These are phyloP conservation scores for Drosophila lowei DNA, from an alignment of 1,140 invertebrate genomes.

Conservation along the genomic window DNA sequence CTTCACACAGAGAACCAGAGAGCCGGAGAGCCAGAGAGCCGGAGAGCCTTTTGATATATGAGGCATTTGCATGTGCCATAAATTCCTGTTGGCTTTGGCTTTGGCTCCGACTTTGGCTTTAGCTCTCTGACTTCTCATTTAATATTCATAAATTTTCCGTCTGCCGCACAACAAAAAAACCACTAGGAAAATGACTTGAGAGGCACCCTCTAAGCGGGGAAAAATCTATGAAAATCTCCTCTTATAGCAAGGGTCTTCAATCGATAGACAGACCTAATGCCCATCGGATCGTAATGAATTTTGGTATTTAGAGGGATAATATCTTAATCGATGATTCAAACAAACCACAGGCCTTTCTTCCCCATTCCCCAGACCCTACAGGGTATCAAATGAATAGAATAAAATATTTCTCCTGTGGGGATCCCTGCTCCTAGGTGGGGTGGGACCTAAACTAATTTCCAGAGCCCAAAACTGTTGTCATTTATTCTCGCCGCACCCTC, in stretches of 20 bases:
- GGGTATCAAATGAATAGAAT: conserved; percentile 21
- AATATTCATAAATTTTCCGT: conserved; percentile 76
- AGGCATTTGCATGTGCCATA: conserved; percentile 79
- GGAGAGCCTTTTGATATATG: conserved; percentile 62
- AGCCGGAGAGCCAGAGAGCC: no score
- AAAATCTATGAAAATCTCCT: no score
- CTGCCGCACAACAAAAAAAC: conserved; percentile 26
- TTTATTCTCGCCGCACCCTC: conserved; percentile 60
- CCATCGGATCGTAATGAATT: no score
- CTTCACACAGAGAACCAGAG: conserved; percentile 45
- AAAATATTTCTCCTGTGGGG: conserved; percentile 21
- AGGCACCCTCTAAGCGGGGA: no score
- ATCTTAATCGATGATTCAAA: no score
- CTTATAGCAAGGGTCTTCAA: no score
- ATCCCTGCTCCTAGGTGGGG: no score
- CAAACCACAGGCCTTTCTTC: no score
- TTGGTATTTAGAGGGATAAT: no score
- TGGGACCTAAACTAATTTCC: conserved; percentile 63
- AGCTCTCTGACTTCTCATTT: conserved; percentile 59
- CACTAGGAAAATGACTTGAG: conserved; percentile 29
- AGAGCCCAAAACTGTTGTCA: conserved; percentile 59
- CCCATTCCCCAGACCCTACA: no score
- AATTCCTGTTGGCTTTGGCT: conserved; percentile 54
- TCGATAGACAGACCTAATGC: no score
- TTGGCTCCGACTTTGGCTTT: conserved; percentile 6